Conservation (phyloP, 2,113 vertebrate species). For the Thamnaconus septentrionalis region DNA sequence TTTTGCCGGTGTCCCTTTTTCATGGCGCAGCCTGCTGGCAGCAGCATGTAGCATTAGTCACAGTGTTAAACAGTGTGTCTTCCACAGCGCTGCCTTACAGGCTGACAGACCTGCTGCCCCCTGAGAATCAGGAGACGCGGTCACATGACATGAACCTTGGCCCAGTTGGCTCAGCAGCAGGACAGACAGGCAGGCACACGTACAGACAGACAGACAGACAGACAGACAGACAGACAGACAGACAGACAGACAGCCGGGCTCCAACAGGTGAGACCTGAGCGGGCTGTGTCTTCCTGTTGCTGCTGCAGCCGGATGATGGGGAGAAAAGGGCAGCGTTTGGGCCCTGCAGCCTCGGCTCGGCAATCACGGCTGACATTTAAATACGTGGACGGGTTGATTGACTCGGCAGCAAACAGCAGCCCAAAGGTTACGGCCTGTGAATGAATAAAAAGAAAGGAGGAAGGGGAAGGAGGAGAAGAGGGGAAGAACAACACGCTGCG, state of each 20-base stretch:
- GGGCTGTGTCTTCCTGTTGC: neutral
- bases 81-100: too few relatives aligned
- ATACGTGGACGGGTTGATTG: constrained; percentile 44
- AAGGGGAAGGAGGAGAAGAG: too few relatives aligned
- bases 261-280: constrained; percentile 30
- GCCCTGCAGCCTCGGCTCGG: constrained; percentile 46
- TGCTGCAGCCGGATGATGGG: constrained; percentile 16
- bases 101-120: too few relatives aligned
- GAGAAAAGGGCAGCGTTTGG: constrained; percentile 53
- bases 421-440: constrained; percentile 26
- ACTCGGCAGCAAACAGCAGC: constrained; percentile 46
- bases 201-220: constrained; percentile 3
- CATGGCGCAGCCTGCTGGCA: neutral
- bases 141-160: constrained; percentile 31
- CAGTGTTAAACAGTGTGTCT: too few relatives aligned
- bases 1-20: neutral
- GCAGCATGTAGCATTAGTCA: too few relatives aligned
- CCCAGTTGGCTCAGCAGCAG: constrained; percentile 18
- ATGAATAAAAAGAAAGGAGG: constrained; percentile 35
- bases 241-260: constrained; percentile 28
- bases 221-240: constrained; percentile 38
- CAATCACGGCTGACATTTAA: constrained; percentile 65
- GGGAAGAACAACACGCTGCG: too few relatives aligned
- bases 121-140: too few relatives aligned
- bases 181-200: constrained; percentile 2